phyloP scores from a whole-genome alignment of 1,140 invertebrate species.

The Hirudo medicinalis region DNA sequence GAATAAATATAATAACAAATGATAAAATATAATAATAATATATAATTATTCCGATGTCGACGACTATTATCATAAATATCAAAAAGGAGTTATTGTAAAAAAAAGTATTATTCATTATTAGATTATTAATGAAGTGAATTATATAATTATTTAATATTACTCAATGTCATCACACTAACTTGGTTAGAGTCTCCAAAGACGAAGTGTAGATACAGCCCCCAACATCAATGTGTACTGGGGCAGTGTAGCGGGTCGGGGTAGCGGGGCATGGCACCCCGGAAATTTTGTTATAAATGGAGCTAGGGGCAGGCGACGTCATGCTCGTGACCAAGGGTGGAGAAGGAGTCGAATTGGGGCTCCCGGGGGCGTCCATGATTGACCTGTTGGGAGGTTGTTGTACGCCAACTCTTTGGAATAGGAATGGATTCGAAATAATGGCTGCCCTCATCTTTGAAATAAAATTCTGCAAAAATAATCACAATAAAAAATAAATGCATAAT shows the following conservation, averaged over 20 bases:
- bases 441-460: constrained; percentile 4
- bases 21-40: too few species aligned
- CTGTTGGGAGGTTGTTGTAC: neutral
- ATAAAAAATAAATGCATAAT: too few species aligned
- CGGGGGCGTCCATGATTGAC: neutral
- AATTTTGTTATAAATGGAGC: constrained; percentile 29
- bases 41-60: too few species aligned
- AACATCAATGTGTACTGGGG: constrained; percentile 91
- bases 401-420: constrained; percentile 8
- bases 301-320: neutral
- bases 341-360: constrained; percentile 5
- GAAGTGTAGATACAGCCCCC: constrained; percentile 92
- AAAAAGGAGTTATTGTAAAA: too few species aligned
- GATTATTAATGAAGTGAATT: too few species aligned
- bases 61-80: too few species aligned
- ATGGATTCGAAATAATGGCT: constrained; percentile 11
- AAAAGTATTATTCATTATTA: too few species aligned
- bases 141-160: too few species aligned
- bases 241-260: constrained; percentile 74
- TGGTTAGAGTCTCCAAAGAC: constrained; percentile 82
- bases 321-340: constrained; percentile 10
- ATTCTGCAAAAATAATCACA: too few species aligned
- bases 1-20: too few species aligned
- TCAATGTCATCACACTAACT: constrained; percentile 51
- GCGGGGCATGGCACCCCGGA: constrained; percentile 78